Conservation (phyloP, 2,888 invertebrate genomes). For the Epinotia nisella region DNA sequence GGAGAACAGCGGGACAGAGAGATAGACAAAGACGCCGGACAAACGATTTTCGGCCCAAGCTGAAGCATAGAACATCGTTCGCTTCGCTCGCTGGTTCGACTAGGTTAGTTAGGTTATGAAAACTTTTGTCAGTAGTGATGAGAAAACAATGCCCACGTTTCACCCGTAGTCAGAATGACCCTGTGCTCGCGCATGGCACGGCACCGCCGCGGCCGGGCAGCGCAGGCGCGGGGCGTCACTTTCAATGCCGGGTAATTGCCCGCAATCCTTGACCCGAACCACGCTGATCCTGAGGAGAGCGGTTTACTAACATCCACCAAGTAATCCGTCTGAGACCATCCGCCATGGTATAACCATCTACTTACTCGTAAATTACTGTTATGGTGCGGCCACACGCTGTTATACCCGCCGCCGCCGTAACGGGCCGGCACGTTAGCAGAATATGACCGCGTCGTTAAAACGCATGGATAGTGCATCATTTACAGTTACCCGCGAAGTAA, state of each 20-base stretch:
- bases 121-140: background rate
- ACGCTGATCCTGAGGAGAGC: slow-evolving; percentile 16
- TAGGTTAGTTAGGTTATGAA: no score
- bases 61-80: no score
- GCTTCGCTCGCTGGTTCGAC: no score
- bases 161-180: background rate
- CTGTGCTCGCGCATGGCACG: background rate
- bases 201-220: background rate
- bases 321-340: background rate
- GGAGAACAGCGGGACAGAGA: no score
- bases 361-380: slow-evolving; percentile 24
- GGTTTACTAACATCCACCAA: slow-evolving; percentile 3
- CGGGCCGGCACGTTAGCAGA: slow-evolving; percentile 25
- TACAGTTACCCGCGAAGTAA: slow-evolving; percentile 13
- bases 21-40: no score
- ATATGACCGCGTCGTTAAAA: slow-evolving; percentile 26
- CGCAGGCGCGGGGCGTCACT: slow-evolving; percentile 19
- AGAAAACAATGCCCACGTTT: slow-evolving; percentile 2
- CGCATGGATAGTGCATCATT: slow-evolving; percentile 19
- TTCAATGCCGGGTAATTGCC: slow-evolving; percentile 37
- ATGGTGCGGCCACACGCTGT: slow-evolving; percentile 26
- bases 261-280: slow-evolving; percentile 28
- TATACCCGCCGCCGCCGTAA: slow-evolving; percentile 24
- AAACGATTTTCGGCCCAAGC: no score
- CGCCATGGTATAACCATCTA: slow-evolving; percentile 12